Conservation (phyloP, 1,140 invertebrate genomes). For the Drosophila insularis region DNA sequence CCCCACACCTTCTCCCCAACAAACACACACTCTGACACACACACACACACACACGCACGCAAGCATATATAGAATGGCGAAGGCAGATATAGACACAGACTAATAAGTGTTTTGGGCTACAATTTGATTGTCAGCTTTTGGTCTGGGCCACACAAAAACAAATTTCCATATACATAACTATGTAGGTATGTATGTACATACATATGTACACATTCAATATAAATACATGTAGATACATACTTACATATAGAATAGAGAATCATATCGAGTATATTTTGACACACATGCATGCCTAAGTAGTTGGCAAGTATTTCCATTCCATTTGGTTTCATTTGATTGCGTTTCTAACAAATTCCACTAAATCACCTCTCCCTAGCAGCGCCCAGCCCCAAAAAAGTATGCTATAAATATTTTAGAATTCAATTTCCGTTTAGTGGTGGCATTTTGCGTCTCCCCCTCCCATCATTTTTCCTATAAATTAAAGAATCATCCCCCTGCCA, state of each 20-base stretch:
- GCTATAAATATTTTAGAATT: constrained; percentile 76
- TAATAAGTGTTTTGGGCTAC: constrained; percentile 6
- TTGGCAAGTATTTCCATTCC: constrained; percentile 44
- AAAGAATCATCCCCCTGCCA: no score
- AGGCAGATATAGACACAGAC: constrained; percentile 16
- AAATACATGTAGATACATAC: not conserved
- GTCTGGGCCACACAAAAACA: constrained; percentile 13
- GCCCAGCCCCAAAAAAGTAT: constrained; percentile 44
- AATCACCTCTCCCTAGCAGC: constrained; percentile 47
- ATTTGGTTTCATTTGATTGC: constrained; percentile 61
- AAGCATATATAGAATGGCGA: constrained; percentile 8
- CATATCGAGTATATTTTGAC: constrained; percentile 28
- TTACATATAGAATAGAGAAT: constrained; percentile 13
- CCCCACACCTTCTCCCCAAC: not conserved
- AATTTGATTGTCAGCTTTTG: constrained; percentile 10
- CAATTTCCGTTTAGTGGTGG: constrained; percentile 65
- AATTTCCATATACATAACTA: constrained; percentile 30
- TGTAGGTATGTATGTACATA: constrained; percentile 15
- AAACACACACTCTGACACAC: constrained; percentile 3
- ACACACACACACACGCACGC: constrained; percentile 4
- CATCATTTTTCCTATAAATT: not conserved
- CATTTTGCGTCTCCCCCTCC: not conserved
- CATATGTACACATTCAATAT: constrained; percentile 8
- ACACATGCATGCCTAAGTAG: constrained; percentile 72
- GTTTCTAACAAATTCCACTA: constrained; percentile 45